These are phyloP conservation scores for Dipodomys stephensi DNA, from an alignment of 2,113 vertebrate species.

Conservation along the genomic window DNA sequence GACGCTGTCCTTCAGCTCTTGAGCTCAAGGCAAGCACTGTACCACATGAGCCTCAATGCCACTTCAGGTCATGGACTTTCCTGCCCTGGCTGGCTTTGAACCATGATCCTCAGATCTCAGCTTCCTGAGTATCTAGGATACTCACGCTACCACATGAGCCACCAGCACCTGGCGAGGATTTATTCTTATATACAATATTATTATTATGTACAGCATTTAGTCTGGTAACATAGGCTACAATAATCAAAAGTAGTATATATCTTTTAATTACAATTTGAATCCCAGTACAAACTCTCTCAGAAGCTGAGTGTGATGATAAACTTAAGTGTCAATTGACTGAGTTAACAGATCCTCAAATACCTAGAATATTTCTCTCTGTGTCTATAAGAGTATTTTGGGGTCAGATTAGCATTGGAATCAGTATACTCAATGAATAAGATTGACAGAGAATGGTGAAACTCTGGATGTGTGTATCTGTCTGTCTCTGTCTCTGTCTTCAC, in stretches of 20 bases:
- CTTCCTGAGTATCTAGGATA: too few relatives aligned
- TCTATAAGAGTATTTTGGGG: not conserved
- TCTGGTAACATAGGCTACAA: not conserved
- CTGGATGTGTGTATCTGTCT: not conserved
- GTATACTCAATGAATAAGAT: not conserved
- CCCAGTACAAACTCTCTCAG: constrained; percentile 33
- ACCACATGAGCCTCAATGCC: too few relatives aligned
- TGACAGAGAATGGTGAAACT: not conserved
- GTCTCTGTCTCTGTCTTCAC: not conserved
- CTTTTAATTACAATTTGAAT: constrained; percentile 37
- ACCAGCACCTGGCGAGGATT: not conserved
- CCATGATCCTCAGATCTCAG: too few relatives aligned
- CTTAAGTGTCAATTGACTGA: not conserved
- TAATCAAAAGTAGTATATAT: not conserved
- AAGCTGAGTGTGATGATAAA: not conserved
- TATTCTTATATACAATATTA: not conserved
- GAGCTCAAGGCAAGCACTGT: too few relatives aligned
- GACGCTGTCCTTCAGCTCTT: too few relatives aligned
- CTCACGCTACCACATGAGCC: too few relatives aligned
- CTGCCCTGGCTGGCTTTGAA: too few relatives aligned
- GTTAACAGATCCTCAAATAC: not conserved
- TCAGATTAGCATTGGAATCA: not conserved
- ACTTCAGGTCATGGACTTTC: too few relatives aligned
- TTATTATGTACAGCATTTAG: not conserved
- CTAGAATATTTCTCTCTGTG: not conserved